Base-by-base conservation (phyloP, 2,113 vertebrate genomes). In the Aegotheles bennettii region DNA sequence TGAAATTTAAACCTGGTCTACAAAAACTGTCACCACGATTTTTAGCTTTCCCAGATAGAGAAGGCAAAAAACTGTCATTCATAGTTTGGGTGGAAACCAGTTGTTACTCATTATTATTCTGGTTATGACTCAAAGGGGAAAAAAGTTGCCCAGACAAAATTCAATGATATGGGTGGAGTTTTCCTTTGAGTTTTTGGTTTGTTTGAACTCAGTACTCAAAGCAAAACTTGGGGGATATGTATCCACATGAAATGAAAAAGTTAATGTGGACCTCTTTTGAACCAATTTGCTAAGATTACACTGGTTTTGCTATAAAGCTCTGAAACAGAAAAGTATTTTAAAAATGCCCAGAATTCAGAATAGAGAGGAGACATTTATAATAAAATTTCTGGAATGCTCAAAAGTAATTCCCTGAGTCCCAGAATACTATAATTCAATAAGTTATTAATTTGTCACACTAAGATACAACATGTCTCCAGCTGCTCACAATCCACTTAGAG, bases 51-150 rank as follows among this genome's bases (percentile, higher is more conserved):
- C 45, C 48, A 85, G 74, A 83, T 20, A 91, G 28, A 64, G 33
- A 69, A 90, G n/a, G 63, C 61, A 87, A 71, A 94, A 97, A 35
- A 0, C 6, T 50, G 78, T 87, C 74, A 85, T 67, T 89, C 29
- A 69, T 79, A 57, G n/a, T 87, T 91, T 94, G 91, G 59, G 63
- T 83, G 59, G 75, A 91, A 93, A 95, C 50, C 78, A 95, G 84
- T 93, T 89, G 84, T 89, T 97, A 73, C 10, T 97, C 67, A 87
- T 93, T 95, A 94, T 79, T 89, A 79, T 69, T 77, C 33, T 94
- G 84, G 63, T 85, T 93, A 70, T 95, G 82, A 94, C 77, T 95
- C 59, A 91, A 82, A 85, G 16, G 36, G 14, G 50, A 89, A 96
- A 91, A 93, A 87, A 18, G 0, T 45, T 71, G 43, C 54, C 25